A percentile compares a stretch with the other conserved stretches of the same genome.
Evolutionary conservation across 2,888 invertebrate genomes (phyloP).

Genomic region (Rhagonycha fulva): DNA sequence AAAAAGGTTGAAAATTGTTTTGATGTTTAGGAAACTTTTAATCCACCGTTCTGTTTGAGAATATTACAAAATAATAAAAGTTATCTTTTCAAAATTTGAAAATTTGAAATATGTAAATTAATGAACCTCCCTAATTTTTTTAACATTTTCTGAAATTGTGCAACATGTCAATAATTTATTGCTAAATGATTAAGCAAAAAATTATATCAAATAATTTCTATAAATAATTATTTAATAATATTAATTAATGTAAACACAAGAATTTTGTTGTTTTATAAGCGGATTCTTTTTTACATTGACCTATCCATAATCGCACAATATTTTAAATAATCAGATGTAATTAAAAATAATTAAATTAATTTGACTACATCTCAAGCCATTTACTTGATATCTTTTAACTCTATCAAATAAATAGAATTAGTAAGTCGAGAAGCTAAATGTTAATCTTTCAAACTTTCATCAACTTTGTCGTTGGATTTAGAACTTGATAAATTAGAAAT

Average conservation of each 20-base stretch:
- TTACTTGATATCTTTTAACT: not conserved
- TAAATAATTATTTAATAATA: not conserved
- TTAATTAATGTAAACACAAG: not conserved
- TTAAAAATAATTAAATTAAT: not conserved
- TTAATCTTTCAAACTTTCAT: not conserved
- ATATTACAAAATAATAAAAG: too few species aligned
- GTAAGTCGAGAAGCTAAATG: not conserved
- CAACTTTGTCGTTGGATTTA: not conserved
- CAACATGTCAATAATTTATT: too few species aligned
- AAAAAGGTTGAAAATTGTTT: not conserved
- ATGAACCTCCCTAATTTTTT: not conserved
- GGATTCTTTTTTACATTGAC: not conserved
- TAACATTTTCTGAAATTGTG: not conserved
- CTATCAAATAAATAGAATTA: not conserved
- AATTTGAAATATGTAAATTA: not conserved
- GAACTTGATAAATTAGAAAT: too few species aligned
- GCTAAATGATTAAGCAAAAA: not conserved
- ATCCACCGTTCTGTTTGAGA: too few species aligned
- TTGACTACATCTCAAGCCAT: not conserved
- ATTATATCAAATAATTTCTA: not conserved
- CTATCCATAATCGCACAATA: not conserved
- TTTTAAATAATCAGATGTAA: not conserved
- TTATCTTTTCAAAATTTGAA: too few species aligned
- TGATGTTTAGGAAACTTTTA: not conserved
- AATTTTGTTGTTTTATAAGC: not conserved